Percentiles rank a stretch among this genome's conserved stretches.
These are phyloP conservation scores for Mesoligia furuncula DNA, from an alignment of 2,888 invertebrate species.

Conservation along the genomic window DNA sequence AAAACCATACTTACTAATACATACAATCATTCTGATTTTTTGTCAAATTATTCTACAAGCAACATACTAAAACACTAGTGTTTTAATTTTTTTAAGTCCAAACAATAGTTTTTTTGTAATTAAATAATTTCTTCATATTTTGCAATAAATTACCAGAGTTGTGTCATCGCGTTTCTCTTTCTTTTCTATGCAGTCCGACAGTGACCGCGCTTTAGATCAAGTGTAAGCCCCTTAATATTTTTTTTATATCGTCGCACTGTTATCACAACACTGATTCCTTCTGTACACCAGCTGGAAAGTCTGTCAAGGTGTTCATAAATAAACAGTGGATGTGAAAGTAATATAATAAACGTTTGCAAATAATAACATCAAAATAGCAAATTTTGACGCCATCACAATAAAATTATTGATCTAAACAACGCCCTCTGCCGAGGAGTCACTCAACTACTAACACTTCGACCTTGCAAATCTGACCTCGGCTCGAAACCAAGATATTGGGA, in stretches of 20 bases:
- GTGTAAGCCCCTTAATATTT: neutral
- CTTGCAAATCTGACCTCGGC: neutral
- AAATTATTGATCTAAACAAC: neutral
- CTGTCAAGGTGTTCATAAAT: neutral
- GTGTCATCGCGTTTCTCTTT: no score
- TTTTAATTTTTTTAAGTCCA: no score
- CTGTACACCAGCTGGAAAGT: neutral
- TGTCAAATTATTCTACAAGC: no score
- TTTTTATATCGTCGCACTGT: neutral
- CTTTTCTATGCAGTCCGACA: no score
- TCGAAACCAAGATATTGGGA: neutral
- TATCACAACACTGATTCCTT: neutral
- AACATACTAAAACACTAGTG: no score
- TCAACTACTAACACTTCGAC: neutral
- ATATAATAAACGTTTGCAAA: neutral
- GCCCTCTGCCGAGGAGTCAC: neutral
- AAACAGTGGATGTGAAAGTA: neutral
- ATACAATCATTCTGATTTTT: no score
- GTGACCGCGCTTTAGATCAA: no score
- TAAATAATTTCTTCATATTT: no score
- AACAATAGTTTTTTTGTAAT: no score
- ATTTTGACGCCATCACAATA: neutral
- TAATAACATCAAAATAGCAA: neutral
- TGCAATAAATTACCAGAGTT: no score
- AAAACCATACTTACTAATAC: no score